Evolutionary conservation across 2,797 vertebrate genomes (phyloP).

Genomic region (Eremophila alpestris): DNA sequence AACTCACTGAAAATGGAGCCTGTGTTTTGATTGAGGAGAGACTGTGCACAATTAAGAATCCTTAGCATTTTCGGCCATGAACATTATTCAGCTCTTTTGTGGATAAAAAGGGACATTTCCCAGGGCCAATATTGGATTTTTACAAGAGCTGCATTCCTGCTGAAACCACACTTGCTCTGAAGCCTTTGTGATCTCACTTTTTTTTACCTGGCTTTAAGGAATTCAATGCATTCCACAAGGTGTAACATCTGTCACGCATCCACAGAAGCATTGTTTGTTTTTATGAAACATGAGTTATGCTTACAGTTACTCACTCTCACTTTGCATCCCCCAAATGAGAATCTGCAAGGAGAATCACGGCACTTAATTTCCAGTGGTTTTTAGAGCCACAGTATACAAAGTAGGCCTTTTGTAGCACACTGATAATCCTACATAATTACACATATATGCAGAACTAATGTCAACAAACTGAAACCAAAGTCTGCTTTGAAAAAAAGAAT

Average conservation of each 20-base stretch:
- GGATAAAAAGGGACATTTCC: constrained; percentile 13
- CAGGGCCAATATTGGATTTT: constrained; percentile 37
- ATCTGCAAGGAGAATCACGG: neutral
- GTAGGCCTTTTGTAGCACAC: neutral
- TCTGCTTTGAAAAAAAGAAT: neutral
- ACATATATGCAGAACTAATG: neutral
- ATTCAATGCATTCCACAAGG: constrained; percentile 21
- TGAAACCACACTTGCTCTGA: neutral
- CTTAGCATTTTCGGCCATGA: neutral
- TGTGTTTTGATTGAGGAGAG: neutral
- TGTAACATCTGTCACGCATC: constrained; percentile 40
- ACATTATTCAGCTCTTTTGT: neutral
- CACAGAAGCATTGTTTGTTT: constrained; percentile 48
- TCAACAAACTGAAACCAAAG: neutral
- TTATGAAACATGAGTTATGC: constrained; percentile 29
- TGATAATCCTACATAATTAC: neutral
- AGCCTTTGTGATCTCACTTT: neutral
- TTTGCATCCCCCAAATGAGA: constrained; percentile 18
- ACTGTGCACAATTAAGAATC: neutral
- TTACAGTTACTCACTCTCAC: constrained; percentile 17
- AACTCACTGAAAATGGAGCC: neutral
- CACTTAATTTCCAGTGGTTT: constrained; percentile 39
- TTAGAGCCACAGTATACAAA: neutral
- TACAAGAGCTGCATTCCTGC: neutral
- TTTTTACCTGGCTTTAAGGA: constrained; percentile 58